Evolutionary conservation across 2,888 invertebrate genomes (phyloP).

Genomic region (Cyrtodaria siliqua): DNA sequence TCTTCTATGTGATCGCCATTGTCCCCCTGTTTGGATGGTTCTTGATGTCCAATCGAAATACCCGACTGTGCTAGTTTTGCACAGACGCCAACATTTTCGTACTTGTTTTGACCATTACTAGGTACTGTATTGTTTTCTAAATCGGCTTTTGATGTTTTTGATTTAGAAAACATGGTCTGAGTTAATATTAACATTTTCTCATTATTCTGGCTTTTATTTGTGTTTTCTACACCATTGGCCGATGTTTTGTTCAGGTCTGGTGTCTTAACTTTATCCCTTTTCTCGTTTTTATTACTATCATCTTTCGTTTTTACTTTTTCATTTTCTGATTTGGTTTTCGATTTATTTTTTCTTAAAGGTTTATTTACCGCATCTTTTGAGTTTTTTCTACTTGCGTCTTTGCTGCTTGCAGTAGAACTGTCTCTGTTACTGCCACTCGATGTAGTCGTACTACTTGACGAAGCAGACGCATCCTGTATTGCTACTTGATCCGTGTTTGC

Average conservation of each 20-base stretch:
- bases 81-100: conserved; percentile 49
- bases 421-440: conserved; percentile 23
- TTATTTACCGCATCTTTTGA: conserved; percentile 51
- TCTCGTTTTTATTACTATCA: not conserved
- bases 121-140: not conserved
- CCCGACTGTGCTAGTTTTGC: conserved; percentile 36
- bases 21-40: too few species aligned
- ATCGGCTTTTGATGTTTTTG: not conserved
- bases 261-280: conserved; percentile 7
- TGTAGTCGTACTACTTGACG: not conserved
- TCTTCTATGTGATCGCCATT: too few species aligned
- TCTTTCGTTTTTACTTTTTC: conserved; percentile 2
- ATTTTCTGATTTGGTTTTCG: conserved; percentile 14
- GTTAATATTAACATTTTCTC: conserved; percentile 51
- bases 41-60: conserved; percentile 15
- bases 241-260: conserved; percentile 28
- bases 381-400: conserved; percentile 39
- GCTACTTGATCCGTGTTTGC: too few species aligned
- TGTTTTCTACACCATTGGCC: too few species aligned
- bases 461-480: not conserved
- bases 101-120: conserved; percentile 10
- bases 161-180: conserved; percentile 51
- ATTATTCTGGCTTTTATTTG: too few species aligned
- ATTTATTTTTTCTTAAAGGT: conserved; percentile 40
- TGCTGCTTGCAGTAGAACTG: conserved; percentile 37